Conservation (phyloP, 2,797 vertebrate genomes). For the Novumbra hubbsi region DNA sequence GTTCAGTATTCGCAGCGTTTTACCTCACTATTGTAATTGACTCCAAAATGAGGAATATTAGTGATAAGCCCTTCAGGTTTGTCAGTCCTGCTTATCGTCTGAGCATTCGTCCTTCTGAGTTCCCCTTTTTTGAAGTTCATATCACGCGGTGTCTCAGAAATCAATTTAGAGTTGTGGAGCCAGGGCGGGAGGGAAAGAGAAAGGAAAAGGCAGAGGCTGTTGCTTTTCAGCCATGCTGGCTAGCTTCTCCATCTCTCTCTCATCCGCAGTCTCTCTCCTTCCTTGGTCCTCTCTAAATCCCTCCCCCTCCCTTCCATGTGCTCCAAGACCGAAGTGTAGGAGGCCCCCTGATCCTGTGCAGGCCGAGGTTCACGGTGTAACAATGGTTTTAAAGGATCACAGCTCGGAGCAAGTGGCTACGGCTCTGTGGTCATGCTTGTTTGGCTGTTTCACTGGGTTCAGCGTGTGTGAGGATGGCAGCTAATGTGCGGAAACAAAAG, state of each 20-base stretch:
- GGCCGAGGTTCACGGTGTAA: conserved; percentile 17
- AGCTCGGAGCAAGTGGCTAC: conserved; percentile 26
- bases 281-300: not conserved
- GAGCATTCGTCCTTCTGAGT: conserved; percentile 46
- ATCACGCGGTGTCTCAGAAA: conserved; percentile 45
- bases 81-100: conserved; percentile 57
- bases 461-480: not conserved
- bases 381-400: conserved; percentile 35
- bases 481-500: conserved; percentile 11
- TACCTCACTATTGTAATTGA: conserved; percentile 51
- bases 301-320: not conserved
- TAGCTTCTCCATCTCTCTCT: conserved; percentile 15
- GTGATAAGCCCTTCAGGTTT: conserved; percentile 62
- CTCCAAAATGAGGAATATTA: conserved; percentile 65
- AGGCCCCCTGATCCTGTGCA: not conserved
- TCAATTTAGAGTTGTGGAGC: conserved; percentile 52
- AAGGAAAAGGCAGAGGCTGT: conserved; percentile 25
- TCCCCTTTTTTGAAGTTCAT: conserved; percentile 42
- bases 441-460: not conserved
- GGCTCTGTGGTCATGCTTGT: conserved; percentile 3
- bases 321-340: not conserved
- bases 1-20: conserved; percentile 45
- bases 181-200: conserved; percentile 30
- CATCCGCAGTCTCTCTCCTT: not conserved
- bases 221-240: conserved; percentile 24